A percentile compares a stretch with the other conserved stretches of the same genome.
Conservation (phyloP, 2,888 invertebrate genomes). For the Volucella bombylans region DNA sequence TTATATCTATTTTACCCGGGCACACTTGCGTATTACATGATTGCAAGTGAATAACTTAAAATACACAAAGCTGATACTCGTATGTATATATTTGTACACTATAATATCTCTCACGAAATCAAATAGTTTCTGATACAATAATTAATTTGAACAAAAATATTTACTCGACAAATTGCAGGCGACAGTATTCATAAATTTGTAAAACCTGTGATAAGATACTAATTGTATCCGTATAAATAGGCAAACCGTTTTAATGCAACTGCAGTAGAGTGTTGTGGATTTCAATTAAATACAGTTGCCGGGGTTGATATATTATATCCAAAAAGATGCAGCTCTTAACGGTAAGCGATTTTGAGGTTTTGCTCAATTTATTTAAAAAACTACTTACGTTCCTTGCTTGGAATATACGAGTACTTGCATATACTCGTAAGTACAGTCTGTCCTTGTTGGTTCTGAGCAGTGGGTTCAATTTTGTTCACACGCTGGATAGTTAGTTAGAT, state of each 20-base stretch:
- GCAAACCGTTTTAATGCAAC: neutral
- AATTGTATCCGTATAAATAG: constrained; percentile 12
- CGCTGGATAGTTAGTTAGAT: no score
- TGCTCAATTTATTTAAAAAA: neutral
- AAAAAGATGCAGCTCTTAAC: constrained; percentile 13
- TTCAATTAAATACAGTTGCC: neutral
- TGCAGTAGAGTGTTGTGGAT: neutral
- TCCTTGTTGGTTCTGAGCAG: no score
- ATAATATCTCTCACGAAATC: no score
- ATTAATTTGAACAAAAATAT: constrained; percentile 1
- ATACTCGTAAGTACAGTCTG: no score
- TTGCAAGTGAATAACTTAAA: no score
- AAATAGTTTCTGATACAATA: neutral
- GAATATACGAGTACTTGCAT: no score
- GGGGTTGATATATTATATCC: neutral
- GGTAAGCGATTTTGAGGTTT: constrained; percentile 5
- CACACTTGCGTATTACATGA: no score
- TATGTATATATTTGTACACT: no score
- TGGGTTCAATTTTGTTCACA: no score
- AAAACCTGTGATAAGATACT: neutral
- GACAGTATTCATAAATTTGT: neutral
- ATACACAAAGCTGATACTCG: no score
- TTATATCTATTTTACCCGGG: no score
- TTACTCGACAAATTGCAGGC: constrained; percentile 8
- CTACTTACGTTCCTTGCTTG: neutral